A percentile compares a stretch with the other conserved stretches of the same genome.
These are phyloP conservation scores for Metalampra italica DNA, from an alignment of 2,888 invertebrate species.

Conservation along the genomic window DNA sequence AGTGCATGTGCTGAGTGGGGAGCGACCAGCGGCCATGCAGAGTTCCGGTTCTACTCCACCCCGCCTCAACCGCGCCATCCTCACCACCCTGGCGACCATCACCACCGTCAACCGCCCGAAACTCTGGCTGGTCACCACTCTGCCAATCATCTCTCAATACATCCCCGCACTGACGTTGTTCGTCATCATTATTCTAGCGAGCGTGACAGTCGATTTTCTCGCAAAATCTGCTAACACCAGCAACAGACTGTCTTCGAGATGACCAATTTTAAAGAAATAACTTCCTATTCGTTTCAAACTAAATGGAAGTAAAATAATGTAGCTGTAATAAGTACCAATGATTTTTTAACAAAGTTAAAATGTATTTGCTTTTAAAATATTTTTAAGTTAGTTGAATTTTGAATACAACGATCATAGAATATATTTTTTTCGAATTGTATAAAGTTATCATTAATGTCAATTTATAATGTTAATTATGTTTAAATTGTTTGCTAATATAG, in stretches of 20 bases:
- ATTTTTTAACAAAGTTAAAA: constrained; percentile 2
- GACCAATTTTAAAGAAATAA: constrained; percentile 44
- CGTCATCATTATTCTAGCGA: constrained; percentile 24
- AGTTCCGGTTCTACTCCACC: constrained; percentile 64
- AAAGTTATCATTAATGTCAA: constrained; percentile 6
- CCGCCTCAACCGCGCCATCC: constrained; percentile 47
- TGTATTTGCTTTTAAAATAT: background rate
- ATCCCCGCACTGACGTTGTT: constrained; percentile 31
- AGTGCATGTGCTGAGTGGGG: constrained; percentile 90
- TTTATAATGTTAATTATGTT: constrained; percentile 1
- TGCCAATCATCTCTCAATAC: constrained; percentile 33
- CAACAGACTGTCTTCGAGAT: constrained; percentile 37
- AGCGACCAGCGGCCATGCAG: constrained; percentile 82
- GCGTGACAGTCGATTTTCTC: constrained; percentile 21
- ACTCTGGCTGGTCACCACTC: constrained; percentile 27
- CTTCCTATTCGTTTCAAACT: constrained; percentile 25
- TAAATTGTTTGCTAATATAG: too few relatives aligned
- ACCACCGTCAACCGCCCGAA: constrained; percentile 41
- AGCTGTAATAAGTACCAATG: constrained; percentile 15
- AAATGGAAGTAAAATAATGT: constrained; percentile 19
- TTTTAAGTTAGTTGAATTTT: background rate
- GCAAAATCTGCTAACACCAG: constrained; percentile 7
- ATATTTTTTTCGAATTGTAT: background rate
- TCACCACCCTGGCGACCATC: constrained; percentile 44
- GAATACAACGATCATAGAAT: constrained; percentile 20